A percentile compares a stretch with the other conserved stretches of the same genome.
Evolutionary conservation across 2,888 invertebrate genomes (phyloP).

Genomic region (Rosalia funebris): DNA sequence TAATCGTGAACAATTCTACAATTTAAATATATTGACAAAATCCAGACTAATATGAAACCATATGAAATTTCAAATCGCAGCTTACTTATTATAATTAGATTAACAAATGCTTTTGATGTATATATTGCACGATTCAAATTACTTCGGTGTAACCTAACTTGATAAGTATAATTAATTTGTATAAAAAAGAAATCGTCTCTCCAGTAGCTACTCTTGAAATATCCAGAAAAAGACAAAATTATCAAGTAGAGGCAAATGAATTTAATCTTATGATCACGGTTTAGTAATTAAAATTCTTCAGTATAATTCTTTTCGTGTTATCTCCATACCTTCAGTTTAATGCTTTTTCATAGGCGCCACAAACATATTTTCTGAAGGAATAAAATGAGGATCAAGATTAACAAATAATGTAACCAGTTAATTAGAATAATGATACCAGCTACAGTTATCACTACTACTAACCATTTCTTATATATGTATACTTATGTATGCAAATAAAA

Average conservation of each 20-base stretch:
- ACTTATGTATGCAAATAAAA: too few relatives aligned
- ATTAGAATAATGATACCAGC: too few relatives aligned
- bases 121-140: too few relatives aligned
- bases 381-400: not conserved
- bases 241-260: conserved; percentile 20
- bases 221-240: conserved; percentile 9
- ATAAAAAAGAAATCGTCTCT: not conserved
- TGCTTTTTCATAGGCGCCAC: conserved; percentile 4
- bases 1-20: too few relatives aligned
- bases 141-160: too few relatives aligned
- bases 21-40: too few relatives aligned
- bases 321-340: conserved; percentile 16
- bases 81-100: too few relatives aligned
- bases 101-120: too few relatives aligned
- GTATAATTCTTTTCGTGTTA: conserved; percentile 14
- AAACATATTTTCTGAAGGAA: not conserved
- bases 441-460: too few relatives aligned
- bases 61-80: too few relatives aligned
- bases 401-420: not conserved
- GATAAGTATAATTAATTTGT: not conserved
- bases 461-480: too few relatives aligned
- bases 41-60: too few relatives aligned
- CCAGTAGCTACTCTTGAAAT: not conserved
- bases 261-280: conserved; percentile 6
- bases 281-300: conserved; percentile 19